Percentiles rank a stretch among this genome's conserved stretches.
phyloP scores from a whole-genome alignment of 2,888 invertebrate genomes.

The Xylocampa areola region DNA sequence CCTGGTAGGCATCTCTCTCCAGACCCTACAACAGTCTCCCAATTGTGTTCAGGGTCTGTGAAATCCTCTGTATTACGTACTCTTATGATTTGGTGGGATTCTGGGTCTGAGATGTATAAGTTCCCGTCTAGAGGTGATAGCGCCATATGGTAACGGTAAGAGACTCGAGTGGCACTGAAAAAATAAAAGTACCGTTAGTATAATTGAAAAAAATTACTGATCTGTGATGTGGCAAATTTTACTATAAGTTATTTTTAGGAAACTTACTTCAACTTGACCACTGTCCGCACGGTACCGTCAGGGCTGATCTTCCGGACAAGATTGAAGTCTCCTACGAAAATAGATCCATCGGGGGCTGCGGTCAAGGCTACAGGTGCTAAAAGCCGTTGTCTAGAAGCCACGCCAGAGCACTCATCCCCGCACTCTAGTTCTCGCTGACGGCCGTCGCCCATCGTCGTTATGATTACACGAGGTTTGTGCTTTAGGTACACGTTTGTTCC shows the following conservation, averaged over 20 bases:
- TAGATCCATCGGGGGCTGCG: slow-evolving; percentile 96
- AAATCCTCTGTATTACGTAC: slow-evolving; percentile 95
- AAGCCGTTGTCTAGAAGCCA: slow-evolving; percentile 94
- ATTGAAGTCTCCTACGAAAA: slow-evolving; percentile 99
- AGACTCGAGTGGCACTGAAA: slow-evolving; percentile 96
- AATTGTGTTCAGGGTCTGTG: slow-evolving; percentile 96
- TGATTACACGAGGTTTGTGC: slow-evolving; percentile 96
- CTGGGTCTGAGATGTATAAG: slow-evolving; percentile 98
- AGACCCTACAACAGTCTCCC: slow-evolving; percentile 98
- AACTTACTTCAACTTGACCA: slow-evolving; percentile 95
- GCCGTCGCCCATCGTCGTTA: slow-evolving; percentile 97
- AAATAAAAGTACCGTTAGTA: slow-evolving; percentile 19
- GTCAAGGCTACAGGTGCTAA: slow-evolving; percentile 98
- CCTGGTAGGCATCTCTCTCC: slow-evolving; percentile 98
- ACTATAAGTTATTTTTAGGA: neutral
- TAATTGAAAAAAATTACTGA: neutral
- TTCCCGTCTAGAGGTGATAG: slow-evolving; percentile 97
- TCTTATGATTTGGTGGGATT: slow-evolving; percentile 97
- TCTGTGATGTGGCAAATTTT: too few relatives aligned
- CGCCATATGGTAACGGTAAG: slow-evolving; percentile 99
- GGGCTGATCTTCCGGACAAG: slow-evolving; percentile 96
- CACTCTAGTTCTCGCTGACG: slow-evolving; percentile 97
- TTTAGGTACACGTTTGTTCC: slow-evolving; percentile 98
- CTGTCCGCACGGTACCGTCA: slow-evolving; percentile 94
- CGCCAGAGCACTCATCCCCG: slow-evolving; percentile 91